A percentile compares a stretch with the other conserved stretches of the same genome.
Evolutionary conservation across 1,140 invertebrate species (phyloP).

Genomic region (Drosophila athabasca): DNA sequence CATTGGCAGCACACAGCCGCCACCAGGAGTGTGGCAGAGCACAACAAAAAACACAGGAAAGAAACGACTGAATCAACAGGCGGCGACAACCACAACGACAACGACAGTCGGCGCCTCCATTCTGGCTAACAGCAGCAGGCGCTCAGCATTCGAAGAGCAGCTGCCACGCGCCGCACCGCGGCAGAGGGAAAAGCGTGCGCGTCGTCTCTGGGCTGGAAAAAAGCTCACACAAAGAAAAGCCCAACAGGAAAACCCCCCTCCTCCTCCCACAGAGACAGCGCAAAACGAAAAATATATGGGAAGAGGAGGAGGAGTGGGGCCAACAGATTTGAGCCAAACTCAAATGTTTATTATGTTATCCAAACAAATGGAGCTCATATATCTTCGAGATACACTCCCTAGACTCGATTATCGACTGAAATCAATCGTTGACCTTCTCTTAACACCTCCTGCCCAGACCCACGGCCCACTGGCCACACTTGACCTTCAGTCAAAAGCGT

Average conservation of each 20-base stretch:
- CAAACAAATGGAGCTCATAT: too few relatives aligned
- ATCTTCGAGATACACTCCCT: too few relatives aligned
- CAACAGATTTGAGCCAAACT: slow-evolving; percentile 38
- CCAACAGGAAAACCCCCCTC: slow-evolving; percentile 7
- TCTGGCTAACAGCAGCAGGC: slow-evolving; percentile 72
- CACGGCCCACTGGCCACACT: too few relatives aligned
- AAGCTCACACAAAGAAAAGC: slow-evolving; percentile 30
- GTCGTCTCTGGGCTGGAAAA: background rate
- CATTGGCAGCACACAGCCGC: slow-evolving; percentile 8
- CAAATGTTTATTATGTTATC: slow-evolving; percentile 16
- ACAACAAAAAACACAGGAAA: slow-evolving; percentile 6
- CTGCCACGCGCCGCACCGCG: slow-evolving; percentile 8
- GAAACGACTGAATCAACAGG: slow-evolving; percentile 64
- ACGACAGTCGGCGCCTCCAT: slow-evolving; percentile 55
- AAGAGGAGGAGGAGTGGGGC: slow-evolving; percentile 27
- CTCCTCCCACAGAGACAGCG: background rate
- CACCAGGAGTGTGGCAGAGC: background rate
- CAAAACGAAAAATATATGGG: background rate
- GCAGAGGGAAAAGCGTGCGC: slow-evolving; percentile 32
- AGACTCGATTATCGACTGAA: too few relatives aligned
- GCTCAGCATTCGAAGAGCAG: slow-evolving; percentile 47
- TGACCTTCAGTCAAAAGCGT: slow-evolving; percentile 29
- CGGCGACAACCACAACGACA: slow-evolving; percentile 25
- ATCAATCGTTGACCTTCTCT: too few relatives aligned
- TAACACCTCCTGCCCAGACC: too few relatives aligned